Evolutionary conservation across 2,797 vertebrate genomes (phyloP), one percentile per base, ranked within the genome.

Genomic region (Poliocrania exsul): DNA sequence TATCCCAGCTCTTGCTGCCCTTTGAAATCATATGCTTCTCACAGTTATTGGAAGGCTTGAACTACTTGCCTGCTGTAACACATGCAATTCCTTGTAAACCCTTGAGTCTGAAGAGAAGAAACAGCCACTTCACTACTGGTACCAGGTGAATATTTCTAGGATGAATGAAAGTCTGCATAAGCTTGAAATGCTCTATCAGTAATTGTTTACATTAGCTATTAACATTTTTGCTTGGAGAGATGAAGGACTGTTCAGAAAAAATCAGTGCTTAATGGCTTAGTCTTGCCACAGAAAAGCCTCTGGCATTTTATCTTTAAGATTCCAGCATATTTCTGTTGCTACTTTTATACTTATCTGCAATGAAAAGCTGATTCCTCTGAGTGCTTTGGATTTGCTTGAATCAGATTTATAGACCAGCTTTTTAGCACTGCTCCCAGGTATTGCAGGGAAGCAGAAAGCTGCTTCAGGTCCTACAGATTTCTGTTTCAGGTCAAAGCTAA

Each of bases 341-440:
- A 60, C 86, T 97, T 97, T 97, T 97, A 88, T 84, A 96, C 83
- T 97, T 96, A 91, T 54, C 91, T 91, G 54, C 93, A 95, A 74
- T 95, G 89, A 96, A 96, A 97, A 88, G 69, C 81, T 56, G 87
- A 92, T 96, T 96, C 89, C 64, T 97, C 81, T 0, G 1, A 97
- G 87, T 88, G 67, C 84, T 95, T 96, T 87, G 84, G 91, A 94
- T 96, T 96, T 97, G 58, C 66, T 87, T 87, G 83, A 93, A 83
- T 96, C 83, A 96, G 83, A 97, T 96, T 97, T 95, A 93, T 71
- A 65, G 72, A 79, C 65, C 88, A 93, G 58, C 46, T 86, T 94
- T 92, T 94, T 96, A 70, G 81, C 64, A 5, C 75, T 90, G 82
- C 80, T 95, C 72, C 81, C 78, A 90, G 88, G 56, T 78, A 86